A percentile compares a stretch with the other conserved stretches of the same genome.
These are phyloP conservation scores for Zaprionus ornatus DNA, from an alignment of 1,140 invertebrate species.

Conservation along the genomic window DNA sequence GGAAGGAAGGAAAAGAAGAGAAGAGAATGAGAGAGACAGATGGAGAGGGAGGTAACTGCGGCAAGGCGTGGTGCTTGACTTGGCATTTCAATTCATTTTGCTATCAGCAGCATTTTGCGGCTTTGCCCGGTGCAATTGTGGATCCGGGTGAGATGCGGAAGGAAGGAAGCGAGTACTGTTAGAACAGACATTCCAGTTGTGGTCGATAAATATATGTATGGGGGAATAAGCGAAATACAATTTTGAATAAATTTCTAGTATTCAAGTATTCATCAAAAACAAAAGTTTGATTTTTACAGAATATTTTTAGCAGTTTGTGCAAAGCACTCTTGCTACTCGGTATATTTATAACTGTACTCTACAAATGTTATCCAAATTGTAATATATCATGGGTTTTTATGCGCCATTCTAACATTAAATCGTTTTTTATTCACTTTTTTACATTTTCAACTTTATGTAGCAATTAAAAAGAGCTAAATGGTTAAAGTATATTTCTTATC, in stretches of 20 bases:
- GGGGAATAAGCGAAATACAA: conserved; percentile 39
- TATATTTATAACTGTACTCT: not conserved
- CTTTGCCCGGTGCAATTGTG: conserved; percentile 19
- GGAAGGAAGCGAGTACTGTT: not conserved
- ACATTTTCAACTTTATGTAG: not conserved
- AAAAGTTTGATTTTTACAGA: not conserved
- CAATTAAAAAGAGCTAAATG: not conserved
- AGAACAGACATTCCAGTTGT: conserved; percentile 2
- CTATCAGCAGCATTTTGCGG: conserved; percentile 55
- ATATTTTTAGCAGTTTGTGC: not conserved
- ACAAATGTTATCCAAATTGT: no score
- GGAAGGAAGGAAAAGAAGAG: not conserved
- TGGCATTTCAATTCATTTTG: conserved; percentile 56
- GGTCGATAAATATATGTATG: conserved; percentile 5
- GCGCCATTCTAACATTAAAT: not conserved
- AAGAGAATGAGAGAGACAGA: no score
- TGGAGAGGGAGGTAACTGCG: not conserved
- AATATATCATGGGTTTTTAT: not conserved
- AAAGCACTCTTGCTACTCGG: not conserved
- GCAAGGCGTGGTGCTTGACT: conserved; percentile 36
- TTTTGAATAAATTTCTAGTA: conserved; percentile 45
- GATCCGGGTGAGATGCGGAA: not conserved
- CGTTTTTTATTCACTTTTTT: not conserved
- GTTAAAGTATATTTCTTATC: not conserved
- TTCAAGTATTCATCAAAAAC: conserved; percentile 19